Evolutionary conservation across 2,113 vertebrate species (phyloP), one percentile per base, ranked within the genome.

Genomic region (Callipepla squamata): DNA sequence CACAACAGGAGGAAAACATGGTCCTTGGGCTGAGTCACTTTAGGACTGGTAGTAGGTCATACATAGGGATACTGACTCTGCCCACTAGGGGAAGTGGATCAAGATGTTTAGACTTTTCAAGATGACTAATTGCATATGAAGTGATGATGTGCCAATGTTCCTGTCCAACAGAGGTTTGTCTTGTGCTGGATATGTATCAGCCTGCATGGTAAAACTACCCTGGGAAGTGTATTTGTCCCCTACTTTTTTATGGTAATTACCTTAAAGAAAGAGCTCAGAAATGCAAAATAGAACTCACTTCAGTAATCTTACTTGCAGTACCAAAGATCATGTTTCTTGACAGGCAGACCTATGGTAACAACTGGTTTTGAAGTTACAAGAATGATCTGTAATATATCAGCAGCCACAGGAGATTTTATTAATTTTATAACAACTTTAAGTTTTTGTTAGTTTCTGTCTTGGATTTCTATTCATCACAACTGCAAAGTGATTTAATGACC

Each of bases 11-110:
- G 36, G 74, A 66, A 36, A 32, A 2, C 0, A 16, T 26, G 44
- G 38, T 7, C 13, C 34, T 47, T 47, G 61, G 53, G 44, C 63
- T 80, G 68, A 28, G 38, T 4, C 7, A 2, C 28, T 19, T 16
- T 21, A 18, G 30, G 7, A 1, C 19, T 0, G 6, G 15, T 5
- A 1, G 0, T 53, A 23, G 50, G n/a, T 10, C 3, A 1, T 13
- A 6, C 5, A 0, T 0, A 1, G n/a, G 16, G 30, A 26, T 21
- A 13, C 7, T 80, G 34, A 28, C 38, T 25, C 40, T 66, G 48
- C n/a, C 55, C 2, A 0, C 10, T 2, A 6, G 3, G 5, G 20
- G n/a, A 22, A 26, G 15, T 2, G 11, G 17, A 45, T 50, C 34
- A 23, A 42, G 45, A 25, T 1, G 1, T 22, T 72, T 36, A 79